Evolutionary conservation across 2,888 invertebrate genomes (phyloP), one percentile per base, ranked within the genome.

Genomic region (Miltochrista miniata): DNA sequence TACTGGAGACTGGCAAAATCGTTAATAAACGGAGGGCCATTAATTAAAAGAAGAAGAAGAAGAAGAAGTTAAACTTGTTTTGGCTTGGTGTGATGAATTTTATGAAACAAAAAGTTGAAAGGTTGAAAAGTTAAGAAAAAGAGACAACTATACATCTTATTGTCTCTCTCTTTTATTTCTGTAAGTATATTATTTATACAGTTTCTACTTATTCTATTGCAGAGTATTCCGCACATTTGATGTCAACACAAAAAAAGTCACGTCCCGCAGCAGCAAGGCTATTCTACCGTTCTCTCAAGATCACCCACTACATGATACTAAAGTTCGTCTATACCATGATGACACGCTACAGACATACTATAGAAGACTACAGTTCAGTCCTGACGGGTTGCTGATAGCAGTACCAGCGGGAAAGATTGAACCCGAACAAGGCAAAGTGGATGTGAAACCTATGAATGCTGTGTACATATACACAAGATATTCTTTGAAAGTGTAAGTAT

Each of bases 321-420:
- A 92, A 48, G 92, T 95, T 11, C 93, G 96, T 33, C 90, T 98
- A 39, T 98, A 96, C 84, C 96, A 98, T 70, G 98, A 98, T 69
- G 98, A 98, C 79, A 98, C 98, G 0, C 92, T 98, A 61, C 97
- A 98, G 83, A 97, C 99, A 0, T 99, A 98, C 85, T 98, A 97
- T 78, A 93, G 99, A 37, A 93, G 99, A 33, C 84, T 99, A 24
- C 93, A 95, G 40, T 99, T 98, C 78, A 96, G 97, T 18, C 98
- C 98, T 0, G 98, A 98, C 82, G 99, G 99, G 0, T 93, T 95
- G 73, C 85, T 99, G 41, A 84, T 99, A 15, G 94, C 99, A n/a
- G 96, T 96, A 0, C 99, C 99, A 0, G 95, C 98, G 0, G 99
- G 98, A 0, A 93, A 95, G 48, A 91, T 97, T 0, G 96, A 96